Conservation (phyloP, 2,888 invertebrate species). For the Nyleta sp. region DNA sequence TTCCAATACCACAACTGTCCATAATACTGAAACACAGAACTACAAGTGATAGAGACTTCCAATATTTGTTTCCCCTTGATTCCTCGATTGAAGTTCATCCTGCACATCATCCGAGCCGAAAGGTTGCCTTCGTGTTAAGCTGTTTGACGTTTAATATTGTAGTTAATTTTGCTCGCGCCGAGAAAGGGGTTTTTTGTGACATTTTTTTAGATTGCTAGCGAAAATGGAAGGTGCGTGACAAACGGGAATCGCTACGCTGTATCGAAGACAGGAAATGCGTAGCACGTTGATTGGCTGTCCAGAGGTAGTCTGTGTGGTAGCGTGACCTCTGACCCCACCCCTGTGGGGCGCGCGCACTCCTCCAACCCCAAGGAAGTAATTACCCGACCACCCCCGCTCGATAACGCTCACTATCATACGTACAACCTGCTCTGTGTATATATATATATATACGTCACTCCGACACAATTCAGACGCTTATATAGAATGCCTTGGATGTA, state of each 20-base stretch:
- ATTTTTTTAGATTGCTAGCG: conserved; percentile 26
- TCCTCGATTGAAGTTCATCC: neutral
- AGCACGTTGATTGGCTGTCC: conserved; percentile 77
- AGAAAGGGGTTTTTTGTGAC: conserved; percentile 9
- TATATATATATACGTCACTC: conserved; percentile 16
- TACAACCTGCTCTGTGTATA: conserved; percentile 49
- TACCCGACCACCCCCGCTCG: conserved; percentile 78
- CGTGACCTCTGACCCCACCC: conserved; percentile 80
- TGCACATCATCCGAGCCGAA: conserved; percentile 1
- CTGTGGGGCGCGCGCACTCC: conserved; percentile 78
- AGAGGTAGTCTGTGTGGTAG: conserved; percentile 74
- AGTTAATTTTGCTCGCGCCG: conserved; percentile 27
- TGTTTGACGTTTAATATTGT: conserved; percentile 36
- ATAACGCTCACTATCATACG: conserved; percentile 76
- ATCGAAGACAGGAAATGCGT: conserved; percentile 75
- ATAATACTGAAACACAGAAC: no score
- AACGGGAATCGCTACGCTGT: conserved; percentile 52
- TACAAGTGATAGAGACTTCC: no score
- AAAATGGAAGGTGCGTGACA: conserved; percentile 63
- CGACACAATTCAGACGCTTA: conserved; percentile 15
- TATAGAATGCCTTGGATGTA: neutral
- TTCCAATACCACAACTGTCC: no score
- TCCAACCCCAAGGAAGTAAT: conserved; percentile 79
- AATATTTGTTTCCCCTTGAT: neutral
- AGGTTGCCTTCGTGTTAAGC: conserved; percentile 12